Conservation (phyloP, 2,113 vertebrate species). For the Protobothrops mucrosquamatus region DNA sequence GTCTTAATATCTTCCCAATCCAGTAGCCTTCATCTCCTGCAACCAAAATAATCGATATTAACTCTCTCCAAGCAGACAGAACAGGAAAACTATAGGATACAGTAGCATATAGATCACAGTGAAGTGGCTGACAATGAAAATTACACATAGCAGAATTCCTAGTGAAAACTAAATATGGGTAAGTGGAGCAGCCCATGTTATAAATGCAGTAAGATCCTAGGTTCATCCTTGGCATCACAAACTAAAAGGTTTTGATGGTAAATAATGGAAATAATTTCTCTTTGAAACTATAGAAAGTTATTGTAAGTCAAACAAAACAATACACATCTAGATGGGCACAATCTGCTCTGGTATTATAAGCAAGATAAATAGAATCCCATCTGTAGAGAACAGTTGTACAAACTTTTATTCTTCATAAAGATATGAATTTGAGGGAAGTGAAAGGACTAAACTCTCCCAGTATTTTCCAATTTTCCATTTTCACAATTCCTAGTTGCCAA, state of each 20-base stretch:
- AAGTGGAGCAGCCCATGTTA: not conserved
- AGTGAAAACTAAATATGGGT: not conserved
- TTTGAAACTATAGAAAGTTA: not conserved
- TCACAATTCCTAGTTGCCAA: not conserved
- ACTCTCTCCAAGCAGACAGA: too few species aligned
- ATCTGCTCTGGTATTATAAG: not conserved
- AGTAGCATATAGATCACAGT: not conserved
- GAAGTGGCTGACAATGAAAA: not conserved
- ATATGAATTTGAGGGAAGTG: not conserved
- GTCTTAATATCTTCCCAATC: not conserved
- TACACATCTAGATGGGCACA: not conserved
- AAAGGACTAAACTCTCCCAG: not conserved
- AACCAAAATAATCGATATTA: not conserved
- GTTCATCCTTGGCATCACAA: not conserved
- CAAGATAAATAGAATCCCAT: not conserved
- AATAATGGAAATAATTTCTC: not conserved
- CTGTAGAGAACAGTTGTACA: not conserved
- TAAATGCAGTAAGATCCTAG: not conserved
- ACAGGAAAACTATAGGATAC: not conserved
- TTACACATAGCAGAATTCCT: not conserved
- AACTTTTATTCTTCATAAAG: not conserved
- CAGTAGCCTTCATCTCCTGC: not conserved
- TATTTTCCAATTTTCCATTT: not conserved
- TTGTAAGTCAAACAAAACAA: not conserved
- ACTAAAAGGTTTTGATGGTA: not conserved